phyloP scores from a whole-genome alignment of 1,140 invertebrate species.

The Episyrphus balteatus region DNA sequence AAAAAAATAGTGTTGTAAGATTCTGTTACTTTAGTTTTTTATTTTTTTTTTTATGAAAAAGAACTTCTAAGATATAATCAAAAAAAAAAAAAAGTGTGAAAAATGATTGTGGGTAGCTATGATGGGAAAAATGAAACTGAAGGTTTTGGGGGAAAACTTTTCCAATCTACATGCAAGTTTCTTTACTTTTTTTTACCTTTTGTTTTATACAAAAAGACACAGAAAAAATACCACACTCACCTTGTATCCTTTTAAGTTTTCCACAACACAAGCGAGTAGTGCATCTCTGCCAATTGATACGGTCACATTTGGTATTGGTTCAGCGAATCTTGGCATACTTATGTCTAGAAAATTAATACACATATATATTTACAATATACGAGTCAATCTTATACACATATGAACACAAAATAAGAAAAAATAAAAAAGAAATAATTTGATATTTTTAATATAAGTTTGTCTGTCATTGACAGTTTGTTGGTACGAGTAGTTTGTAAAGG shows the following conservation, averaged over 20 bases:
- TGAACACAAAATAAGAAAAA: neutral
- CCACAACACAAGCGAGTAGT: slow-evolving; percentile 84
- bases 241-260: slow-evolving; percentile 81
- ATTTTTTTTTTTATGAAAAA: no score
- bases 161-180: no score
- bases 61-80: no score
- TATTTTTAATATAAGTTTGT: neutral
- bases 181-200: no score
- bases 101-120: no score
- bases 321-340: slow-evolving; percentile 69
- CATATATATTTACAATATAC: slow-evolving; percentile 1
- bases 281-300: slow-evolving; percentile 82
- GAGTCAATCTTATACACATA: neutral
- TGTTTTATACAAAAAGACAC: no score
- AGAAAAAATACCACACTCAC: slow-evolving; percentile 41
- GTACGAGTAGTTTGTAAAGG: no score
- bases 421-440: neutral
- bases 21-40: no score
- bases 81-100: no score
- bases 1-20: no score
- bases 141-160: no score
- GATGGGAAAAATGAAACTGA: no score
- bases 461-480: neutral
- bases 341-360: slow-evolving; percentile 47
- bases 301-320: slow-evolving; percentile 85